Evolutionary conservation across 2,797 vertebrate species (phyloP).

Genomic region (Hirundo rustica): DNA sequence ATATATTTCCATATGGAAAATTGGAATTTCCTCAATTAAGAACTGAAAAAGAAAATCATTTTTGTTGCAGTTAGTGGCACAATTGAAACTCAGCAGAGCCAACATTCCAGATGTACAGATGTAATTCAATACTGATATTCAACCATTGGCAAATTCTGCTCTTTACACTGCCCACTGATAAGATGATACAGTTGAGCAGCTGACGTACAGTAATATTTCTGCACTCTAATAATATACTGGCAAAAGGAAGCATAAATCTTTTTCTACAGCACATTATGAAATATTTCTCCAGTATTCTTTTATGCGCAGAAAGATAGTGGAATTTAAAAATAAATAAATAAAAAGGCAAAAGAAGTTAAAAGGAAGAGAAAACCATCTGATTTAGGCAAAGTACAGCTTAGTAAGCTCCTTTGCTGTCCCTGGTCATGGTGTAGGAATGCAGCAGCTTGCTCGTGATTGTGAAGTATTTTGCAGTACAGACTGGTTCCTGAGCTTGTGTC

Average conservation of each 20-base stretch:
- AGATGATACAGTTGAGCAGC: not conserved
- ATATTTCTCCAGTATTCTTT: not conserved
- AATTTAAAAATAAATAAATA: not conserved
- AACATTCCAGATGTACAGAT: not conserved
- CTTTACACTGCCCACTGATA: not conserved
- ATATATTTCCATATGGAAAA: not conserved
- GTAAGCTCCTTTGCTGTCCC: not conserved
- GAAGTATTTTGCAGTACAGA: not conserved
- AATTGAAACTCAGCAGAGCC: not conserved
- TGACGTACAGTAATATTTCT: not conserved
- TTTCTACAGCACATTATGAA: not conserved
- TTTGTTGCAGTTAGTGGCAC: not conserved
- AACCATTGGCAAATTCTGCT: not conserved
- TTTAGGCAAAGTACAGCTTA: not conserved
- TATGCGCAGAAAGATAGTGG: not conserved
- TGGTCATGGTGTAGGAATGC: not conserved
- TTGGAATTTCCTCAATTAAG: not conserved
- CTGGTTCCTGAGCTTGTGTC: not conserved
- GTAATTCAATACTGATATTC: not conserved
- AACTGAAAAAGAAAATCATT: not conserved
- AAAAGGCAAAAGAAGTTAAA: not conserved
- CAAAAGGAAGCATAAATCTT: not conserved
- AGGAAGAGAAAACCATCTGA: not conserved
- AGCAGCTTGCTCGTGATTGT: not conserved
- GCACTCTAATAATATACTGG: not conserved